Base-by-base conservation (phyloP, 1,140 invertebrate species). In the Drosophila pseudoananassae region DNA sequence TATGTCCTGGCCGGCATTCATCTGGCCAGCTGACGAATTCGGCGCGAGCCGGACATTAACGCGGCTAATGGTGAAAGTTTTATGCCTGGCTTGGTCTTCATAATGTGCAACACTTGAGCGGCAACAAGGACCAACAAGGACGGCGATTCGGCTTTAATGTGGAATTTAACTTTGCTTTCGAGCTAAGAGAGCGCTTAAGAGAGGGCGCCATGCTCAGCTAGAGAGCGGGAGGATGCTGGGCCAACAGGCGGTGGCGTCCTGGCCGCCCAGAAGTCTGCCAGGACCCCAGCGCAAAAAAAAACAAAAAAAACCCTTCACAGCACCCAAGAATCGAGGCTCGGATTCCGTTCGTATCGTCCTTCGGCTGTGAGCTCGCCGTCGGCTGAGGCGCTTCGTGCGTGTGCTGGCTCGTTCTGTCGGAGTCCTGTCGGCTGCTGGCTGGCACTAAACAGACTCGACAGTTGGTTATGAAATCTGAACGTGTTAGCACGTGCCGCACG, bases 401-500 rank as follows among this genome's bases (percentile, higher is more conserved):
- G n/a, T 15, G 12, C 25, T 53, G 12, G 33, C 14, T 17, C 15
- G 40, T 14, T 14, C 40, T 43, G 45, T 40, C 17, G 20, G 9
- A 46, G 56, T 51, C 45, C 49, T 65, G 15, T 54, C 63, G 65
- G 46, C 14, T 25, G 43, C 12, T 71, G 49, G 38, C 12, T 71
- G 49, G 50, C 55, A 72, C 40, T 61, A 55, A 47, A 46, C 25
- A 40, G 78, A 60, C 79, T 87, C 83, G 83, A 87, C 83, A 87
- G 83, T 87, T 87, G 83, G 83, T 87, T 87, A 87, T 87, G 83
- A 87, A 88, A 73, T 88, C 83, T 88, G 46, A 88, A 88, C 83
- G 83, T 87, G 83, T 83, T 88, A 76, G 83, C 83, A 87, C 83
- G 83, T 87, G 83, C 75, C 82, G 83, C 78, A 88, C 83, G 83